A percentile compares a stretch with the other conserved stretches of the same genome.
Conservation (phyloP, 2,113 vertebrate genomes). For the Abramis brama region DNA sequence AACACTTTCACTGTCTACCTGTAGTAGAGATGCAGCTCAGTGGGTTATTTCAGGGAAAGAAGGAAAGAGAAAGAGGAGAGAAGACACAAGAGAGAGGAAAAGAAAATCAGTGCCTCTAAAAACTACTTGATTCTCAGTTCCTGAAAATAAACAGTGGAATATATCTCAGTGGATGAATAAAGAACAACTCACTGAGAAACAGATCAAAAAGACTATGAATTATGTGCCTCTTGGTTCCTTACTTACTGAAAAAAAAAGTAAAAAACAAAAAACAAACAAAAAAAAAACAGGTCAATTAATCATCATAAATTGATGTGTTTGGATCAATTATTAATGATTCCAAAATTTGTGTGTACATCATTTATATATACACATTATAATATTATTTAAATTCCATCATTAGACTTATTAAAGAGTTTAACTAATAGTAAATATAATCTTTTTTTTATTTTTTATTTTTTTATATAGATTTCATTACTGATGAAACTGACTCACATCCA, state of each 20-base stretch:
- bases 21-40: constrained; percentile 55
- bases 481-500: constrained; percentile 8
- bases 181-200: constrained; percentile 66
- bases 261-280: not conserved
- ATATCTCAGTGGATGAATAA: constrained; percentile 63
- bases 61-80: constrained; percentile 52
- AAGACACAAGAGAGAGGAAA: constrained; percentile 58
- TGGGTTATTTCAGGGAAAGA: not conserved
- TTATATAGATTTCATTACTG: not conserved
- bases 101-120: constrained; percentile 60
- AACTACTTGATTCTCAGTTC: constrained; percentile 62
- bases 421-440: not conserved
- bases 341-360: not conserved
- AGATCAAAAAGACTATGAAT: constrained; percentile 55
- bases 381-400: not conserved
- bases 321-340: not conserved
- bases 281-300: not conserved
- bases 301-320: not conserved
- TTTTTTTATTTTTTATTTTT: too few species aligned
- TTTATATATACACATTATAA: not conserved
- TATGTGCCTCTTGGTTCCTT: constrained; percentile 40
- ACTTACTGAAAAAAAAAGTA: not conserved
- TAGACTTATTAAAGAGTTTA: constrained; percentile 8
- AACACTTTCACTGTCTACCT: constrained; percentile 50
- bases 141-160: constrained; percentile 63